phyloP scores from a whole-genome alignment of 2,797 vertebrate genomes.

The Malacoraja senta region DNA sequence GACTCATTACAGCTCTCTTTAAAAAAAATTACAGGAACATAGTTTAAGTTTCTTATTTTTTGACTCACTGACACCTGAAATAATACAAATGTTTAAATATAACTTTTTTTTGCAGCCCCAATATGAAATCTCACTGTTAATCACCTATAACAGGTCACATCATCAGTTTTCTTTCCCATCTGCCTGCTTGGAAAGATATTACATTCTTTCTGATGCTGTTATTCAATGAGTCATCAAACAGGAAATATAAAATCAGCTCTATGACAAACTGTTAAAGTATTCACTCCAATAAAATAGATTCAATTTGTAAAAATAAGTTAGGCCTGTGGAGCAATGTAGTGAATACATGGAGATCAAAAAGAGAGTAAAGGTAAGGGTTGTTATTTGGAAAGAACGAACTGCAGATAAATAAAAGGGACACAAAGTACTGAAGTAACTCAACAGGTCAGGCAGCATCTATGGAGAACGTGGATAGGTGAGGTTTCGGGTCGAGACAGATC shows the following conservation, averaged over 20 bases:
- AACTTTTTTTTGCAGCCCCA: not conserved
- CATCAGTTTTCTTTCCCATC: conserved; percentile 12
- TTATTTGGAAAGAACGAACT: too few relatives aligned
- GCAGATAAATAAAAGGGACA: too few relatives aligned
- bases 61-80: not conserved
- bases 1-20: not conserved
- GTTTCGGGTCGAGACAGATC: too few relatives aligned
- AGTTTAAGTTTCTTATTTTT: not conserved
- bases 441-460: too few relatives aligned
- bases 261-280: not conserved
- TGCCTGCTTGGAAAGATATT: conserved; percentile 19
- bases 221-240: conserved; percentile 19
- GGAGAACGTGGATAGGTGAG: too few relatives aligned
- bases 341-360: not conserved
- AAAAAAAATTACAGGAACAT: not conserved
- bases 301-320: not conserved
- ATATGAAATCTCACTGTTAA: not conserved
- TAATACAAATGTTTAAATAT: not conserved
- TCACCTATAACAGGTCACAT: not conserved
- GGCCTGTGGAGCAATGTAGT: not conserved
- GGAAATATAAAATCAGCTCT: not conserved
- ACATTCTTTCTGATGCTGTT: not conserved
- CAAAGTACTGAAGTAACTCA: too few relatives aligned
- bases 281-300: not conserved
- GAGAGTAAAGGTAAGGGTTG: not conserved